Conservation (phyloP, 1,140 invertebrate species). For the Drosophila setifemur region DNA sequence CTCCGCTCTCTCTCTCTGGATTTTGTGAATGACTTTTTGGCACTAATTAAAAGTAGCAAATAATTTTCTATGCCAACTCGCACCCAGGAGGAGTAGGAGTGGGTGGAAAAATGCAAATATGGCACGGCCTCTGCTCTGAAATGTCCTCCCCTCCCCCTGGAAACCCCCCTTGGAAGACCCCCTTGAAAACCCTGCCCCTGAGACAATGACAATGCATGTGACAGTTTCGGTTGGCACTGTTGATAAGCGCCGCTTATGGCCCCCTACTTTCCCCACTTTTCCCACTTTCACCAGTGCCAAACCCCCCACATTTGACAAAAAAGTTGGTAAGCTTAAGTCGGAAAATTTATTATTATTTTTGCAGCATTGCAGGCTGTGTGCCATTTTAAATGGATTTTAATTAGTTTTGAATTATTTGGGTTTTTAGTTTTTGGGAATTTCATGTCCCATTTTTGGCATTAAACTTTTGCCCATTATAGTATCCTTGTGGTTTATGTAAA, state of each 20-base stretch:
- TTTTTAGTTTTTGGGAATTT: constrained; percentile 34
- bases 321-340: constrained; percentile 47
- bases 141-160: neutral
- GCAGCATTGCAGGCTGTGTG: constrained; percentile 35
- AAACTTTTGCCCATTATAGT: constrained; percentile 40
- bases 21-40: constrained; percentile 72
- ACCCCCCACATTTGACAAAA: constrained; percentile 11
- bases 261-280: neutral
- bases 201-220: constrained; percentile 57
- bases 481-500: constrained; percentile 33
- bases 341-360: constrained; percentile 62
- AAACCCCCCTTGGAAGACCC: no score
- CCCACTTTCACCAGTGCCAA: neutral
- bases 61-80: constrained; percentile 64
- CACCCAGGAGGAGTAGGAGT: neutral
- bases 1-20: constrained; percentile 12
- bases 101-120: constrained; percentile 49
- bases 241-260: constrained; percentile 46
- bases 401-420: constrained; percentile 59
- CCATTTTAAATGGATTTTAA: constrained; percentile 61
- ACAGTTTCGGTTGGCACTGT: constrained; percentile 50
- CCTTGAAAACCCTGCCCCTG: neutral
- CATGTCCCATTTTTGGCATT: constrained; percentile 33
- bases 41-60: constrained; percentile 79
- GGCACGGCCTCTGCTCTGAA: constrained; percentile 14